Conservation (phyloP, 2,113 vertebrate genomes). For the Mystacornis crossleyi region DNA sequence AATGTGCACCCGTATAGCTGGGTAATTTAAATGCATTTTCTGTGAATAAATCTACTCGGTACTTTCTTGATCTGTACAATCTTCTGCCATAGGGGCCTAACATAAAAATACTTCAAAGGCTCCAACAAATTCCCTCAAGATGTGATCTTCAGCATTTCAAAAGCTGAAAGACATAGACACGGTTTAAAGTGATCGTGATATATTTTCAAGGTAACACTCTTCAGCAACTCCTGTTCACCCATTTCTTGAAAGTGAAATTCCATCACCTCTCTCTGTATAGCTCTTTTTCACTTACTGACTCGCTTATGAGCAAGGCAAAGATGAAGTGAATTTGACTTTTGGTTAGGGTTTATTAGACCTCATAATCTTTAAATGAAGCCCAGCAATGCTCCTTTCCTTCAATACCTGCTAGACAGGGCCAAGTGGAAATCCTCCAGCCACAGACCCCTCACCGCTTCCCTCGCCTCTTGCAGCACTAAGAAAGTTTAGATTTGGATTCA, state of each 20-base stretch:
- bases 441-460: background rate
- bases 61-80: slow-evolving; percentile 64
- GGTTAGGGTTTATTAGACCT: slow-evolving; percentile 4
- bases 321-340: background rate
- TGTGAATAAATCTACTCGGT: slow-evolving; percentile 66
- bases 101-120: slow-evolving; percentile 69
- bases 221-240: slow-evolving; percentile 22
- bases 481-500: background rate
- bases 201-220: slow-evolving; percentile 60
- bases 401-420: background rate
- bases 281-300: background rate
- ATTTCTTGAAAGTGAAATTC: slow-evolving; percentile 28
- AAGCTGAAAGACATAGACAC: slow-evolving; percentile 59
- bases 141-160: slow-evolving; percentile 68
- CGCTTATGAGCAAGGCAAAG: background rate
- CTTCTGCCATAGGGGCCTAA: slow-evolving; percentile 61
- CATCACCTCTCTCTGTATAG: background rate
- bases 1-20: slow-evolving; percentile 40
- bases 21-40: slow-evolving; percentile 68
- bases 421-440: slow-evolving; percentile 19
- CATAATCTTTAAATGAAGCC: slow-evolving; percentile 43
- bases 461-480: background rate
- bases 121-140: slow-evolving; percentile 70
- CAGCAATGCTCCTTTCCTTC: slow-evolving; percentile 20
- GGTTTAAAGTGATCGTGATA: slow-evolving; percentile 61